phyloP scores from a whole-genome alignment of 2,113 vertebrate species.

The Sinocyclocheilus anophthalmus region DNA sequence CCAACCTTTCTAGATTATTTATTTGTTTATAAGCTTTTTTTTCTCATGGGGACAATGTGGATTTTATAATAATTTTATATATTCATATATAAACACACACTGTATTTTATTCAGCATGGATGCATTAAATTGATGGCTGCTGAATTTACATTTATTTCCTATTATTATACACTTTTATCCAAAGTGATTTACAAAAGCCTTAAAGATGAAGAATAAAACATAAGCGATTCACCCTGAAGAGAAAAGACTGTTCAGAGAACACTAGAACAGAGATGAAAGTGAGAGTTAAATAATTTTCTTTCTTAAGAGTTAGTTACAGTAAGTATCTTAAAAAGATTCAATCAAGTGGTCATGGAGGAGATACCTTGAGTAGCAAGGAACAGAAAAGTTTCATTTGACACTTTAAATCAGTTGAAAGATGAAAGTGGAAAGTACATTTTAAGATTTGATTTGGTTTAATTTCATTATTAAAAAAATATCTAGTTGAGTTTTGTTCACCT shows the following conservation, averaged over 20 bases:
- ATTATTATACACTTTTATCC: not conserved
- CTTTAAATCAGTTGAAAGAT: constrained; percentile 24
- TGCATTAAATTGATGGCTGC: no score
- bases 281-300: not conserved
- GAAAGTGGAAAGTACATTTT: constrained; percentile 1
- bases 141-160: not conserved
- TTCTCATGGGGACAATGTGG: not conserved
- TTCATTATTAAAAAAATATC: not conserved
- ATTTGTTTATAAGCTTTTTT: constrained; percentile 14
- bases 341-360: not conserved
- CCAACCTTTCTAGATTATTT: constrained; percentile 15
- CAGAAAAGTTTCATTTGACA: not conserved
- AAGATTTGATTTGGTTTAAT: constrained; percentile 5
- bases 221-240: not conserved
- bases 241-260: not conserved
- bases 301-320: not conserved
- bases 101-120: no score
- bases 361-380: not conserved
- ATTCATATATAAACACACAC: no score
- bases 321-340: constrained; percentile 3
- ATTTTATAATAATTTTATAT: not conserved
- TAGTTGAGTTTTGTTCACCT: not conserved
- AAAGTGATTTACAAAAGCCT: not conserved
- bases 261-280: constrained; percentile 9
- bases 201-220: not conserved